These are phyloP conservation scores for Drosophila repletoides DNA, from an alignment of 1,140 invertebrate genomes.

Conservation along the genomic window DNA sequence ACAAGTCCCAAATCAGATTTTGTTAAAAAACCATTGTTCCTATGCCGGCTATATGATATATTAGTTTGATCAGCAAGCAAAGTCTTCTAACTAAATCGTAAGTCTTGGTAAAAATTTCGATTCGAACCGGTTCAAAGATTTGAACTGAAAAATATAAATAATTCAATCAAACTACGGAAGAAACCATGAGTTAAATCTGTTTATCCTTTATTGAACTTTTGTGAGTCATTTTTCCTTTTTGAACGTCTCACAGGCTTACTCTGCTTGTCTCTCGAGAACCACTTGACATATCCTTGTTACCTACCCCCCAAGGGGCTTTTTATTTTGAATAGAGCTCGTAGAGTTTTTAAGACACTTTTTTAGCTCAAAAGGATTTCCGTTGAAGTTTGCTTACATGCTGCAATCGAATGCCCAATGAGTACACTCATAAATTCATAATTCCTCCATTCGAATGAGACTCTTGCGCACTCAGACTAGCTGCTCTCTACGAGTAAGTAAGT, in stretches of 20 bases:
- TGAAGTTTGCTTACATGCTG: slow-evolving; percentile 17
- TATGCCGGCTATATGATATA: no score
- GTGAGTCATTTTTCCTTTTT: background rate
- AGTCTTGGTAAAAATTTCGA: no score
- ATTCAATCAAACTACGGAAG: no score
- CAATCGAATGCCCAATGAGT: slow-evolving; percentile 18
- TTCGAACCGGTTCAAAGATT: no score
- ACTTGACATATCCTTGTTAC: slow-evolving; percentile 25
- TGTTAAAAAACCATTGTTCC: no score
- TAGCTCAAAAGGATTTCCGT: slow-evolving; percentile 25
- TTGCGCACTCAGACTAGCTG: background rate
- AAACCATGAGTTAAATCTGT: no score
- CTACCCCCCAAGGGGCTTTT: slow-evolving; percentile 16
- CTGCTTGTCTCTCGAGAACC: background rate
- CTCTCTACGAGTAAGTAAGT: slow-evolving; percentile 8
- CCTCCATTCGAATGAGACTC: no score
- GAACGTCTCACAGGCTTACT: background rate
- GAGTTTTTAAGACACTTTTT: slow-evolving; percentile 7
- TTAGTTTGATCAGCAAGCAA: no score
- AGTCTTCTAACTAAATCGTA: no score
- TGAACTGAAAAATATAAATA: no score
- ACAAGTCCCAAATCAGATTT: no score
- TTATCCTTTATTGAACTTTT: background rate
- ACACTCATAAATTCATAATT: slow-evolving; percentile 27
- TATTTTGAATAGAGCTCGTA: no score